Base-by-base conservation (phyloP, 1,140 invertebrate genomes). In the Probaryconus sp. region DNA sequence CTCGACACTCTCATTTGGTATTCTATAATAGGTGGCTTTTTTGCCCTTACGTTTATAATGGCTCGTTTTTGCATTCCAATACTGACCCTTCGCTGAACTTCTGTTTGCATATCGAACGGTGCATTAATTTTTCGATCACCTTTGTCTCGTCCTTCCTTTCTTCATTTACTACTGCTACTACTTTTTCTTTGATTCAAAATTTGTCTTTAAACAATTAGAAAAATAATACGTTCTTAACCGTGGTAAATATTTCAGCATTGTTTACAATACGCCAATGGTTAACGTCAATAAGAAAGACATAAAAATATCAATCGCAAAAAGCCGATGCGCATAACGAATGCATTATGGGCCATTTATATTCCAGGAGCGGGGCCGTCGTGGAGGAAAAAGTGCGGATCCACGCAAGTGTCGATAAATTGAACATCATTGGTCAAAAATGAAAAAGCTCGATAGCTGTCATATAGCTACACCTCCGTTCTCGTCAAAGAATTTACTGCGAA, bases 401-500 rank as follows among this genome's bases (percentile, higher is more conserved):
- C 30, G 43, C 26, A 35, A 24, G 47, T n/a, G n/a, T n/a, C n/a
- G n/a, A 58, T 68, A 28, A 33, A 56, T 58, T 50, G 48, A 56
- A 48, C 50, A 35, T 26, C 58, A 42, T 26, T 35, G 31, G 38
- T 37, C 13, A 48, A 69, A 69, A 69, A 38, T 30, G 35, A 53
- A 60, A 69, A 69, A 45, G 48, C 28, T 53, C n/a, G 24, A 13
- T 5, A 30, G 9, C 38, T 60, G 65, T 69, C 65, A 69, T n/a
- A n/a, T 69, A 70, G 47, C 42, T 70, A 50, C 56, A 63, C 67
- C 48, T 70, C 33, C 67, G 67, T 70, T 38, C 56, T 70, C 55
- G 50, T 70, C 56, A 53, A 69, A 69, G 56, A 70, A 70, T 70
- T 70, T 61, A 70, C 56, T 48, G 67, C 56, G 67, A 70, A n/a